phyloP scores from a whole-genome alignment of 2,797 vertebrate species.

The Crypturellus tataupa region DNA sequence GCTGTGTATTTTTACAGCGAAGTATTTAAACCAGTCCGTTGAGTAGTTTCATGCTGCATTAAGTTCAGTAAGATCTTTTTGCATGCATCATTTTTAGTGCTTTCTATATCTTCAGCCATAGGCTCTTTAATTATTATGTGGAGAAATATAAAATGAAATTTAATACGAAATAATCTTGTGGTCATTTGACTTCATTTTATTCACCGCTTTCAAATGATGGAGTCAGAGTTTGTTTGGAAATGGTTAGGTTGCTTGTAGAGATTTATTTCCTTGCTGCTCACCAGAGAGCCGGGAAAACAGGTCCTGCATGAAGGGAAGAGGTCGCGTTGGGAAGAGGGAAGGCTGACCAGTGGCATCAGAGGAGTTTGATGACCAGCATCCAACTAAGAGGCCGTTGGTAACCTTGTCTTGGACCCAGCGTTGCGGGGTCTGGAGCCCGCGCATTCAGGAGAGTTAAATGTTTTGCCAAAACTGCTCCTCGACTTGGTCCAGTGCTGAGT shows the following conservation, averaged over 20 bases:
- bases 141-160: constrained; percentile 23
- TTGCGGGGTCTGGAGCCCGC: not conserved
- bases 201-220: not conserved
- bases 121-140: constrained; percentile 69
- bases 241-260: fast-evolving
- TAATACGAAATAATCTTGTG: constrained; percentile 21
- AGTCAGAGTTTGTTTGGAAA: not conserved
- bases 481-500: not conserved
- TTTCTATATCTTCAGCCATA: constrained; percentile 66
- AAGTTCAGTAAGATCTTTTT: constrained; percentile 62
- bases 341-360: not conserved
- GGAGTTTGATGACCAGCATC: not conserved
- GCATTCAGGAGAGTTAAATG: not conserved
- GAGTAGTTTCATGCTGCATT: constrained; percentile 78
- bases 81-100: constrained; percentile 73
- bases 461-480: not conserved
- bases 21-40: constrained; percentile 61
- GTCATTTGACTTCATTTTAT: not conserved
- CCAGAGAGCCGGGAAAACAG: not conserved
- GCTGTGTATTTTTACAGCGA: constrained; percentile 68
- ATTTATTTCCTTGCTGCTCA: not conserved
- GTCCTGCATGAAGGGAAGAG: fast-evolving
- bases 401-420: fast-evolving
- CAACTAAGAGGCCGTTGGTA: not conserved
- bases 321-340: not conserved